Percentiles rank a stretch among this genome's conserved stretches.
phyloP scores from a whole-genome alignment of 2,797 vertebrate genomes.

The Coccyzus lansbergi region DNA sequence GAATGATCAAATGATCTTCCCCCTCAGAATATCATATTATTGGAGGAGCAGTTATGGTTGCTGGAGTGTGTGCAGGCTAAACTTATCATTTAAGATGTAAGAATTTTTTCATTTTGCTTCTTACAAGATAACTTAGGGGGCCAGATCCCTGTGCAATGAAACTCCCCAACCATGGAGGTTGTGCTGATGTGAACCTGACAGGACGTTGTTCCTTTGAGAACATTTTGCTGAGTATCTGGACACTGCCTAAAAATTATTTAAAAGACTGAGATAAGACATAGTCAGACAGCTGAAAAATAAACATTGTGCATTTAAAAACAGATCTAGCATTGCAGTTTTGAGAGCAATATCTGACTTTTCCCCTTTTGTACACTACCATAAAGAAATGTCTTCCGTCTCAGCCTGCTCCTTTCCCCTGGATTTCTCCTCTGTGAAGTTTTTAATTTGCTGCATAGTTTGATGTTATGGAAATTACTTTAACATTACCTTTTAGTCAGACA shows the following conservation, averaged over 20 bases:
- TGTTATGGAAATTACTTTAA: slow-evolving; percentile 60
- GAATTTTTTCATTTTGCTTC: not conserved
- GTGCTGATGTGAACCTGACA: not conserved
- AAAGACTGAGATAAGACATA: not conserved
- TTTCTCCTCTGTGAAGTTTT: slow-evolving; percentile 42
- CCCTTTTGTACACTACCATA: not conserved
- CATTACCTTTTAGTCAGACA: slow-evolving; percentile 51
- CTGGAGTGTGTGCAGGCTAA: not conserved
- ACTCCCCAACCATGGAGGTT: rapidly evolving
- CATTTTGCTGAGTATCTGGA: not conserved
- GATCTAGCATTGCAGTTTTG: not conserved
- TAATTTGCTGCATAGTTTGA: slow-evolving; percentile 50
- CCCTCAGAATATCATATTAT: not conserved
- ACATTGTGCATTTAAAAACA: not conserved
- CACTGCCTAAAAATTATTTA: not conserved
- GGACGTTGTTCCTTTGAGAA: not conserved
- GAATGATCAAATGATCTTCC: not conserved
- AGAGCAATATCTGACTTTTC: not conserved
- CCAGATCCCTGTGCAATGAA: rapidly evolving
- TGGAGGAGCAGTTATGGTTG: not conserved
- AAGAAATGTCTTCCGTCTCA: not conserved
- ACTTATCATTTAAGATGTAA: rapidly evolving
- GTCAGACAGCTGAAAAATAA: not conserved
- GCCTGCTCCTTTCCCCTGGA: not conserved
- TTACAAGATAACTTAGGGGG: not conserved